Evolutionary conservation across 2,113 vertebrate species (phyloP), one percentile per base, ranked within the genome.

Genomic region (Fulmarus glacialis): DNA sequence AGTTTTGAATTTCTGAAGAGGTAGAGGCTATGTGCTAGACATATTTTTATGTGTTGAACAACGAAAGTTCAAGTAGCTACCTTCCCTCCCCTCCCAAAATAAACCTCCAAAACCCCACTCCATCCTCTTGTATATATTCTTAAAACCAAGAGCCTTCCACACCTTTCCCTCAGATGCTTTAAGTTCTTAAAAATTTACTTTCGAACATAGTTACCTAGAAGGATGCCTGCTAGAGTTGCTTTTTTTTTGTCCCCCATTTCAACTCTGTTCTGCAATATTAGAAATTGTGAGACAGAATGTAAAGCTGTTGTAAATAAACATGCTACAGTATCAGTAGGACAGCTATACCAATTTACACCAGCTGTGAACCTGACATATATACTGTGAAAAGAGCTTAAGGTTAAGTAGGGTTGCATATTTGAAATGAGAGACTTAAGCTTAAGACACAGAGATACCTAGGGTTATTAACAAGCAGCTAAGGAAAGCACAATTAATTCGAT

Each of bases 1-100:
- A 98, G 95, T 97, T 97, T 96, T 94, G 97, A 96, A 98, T 98
- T 97, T 98, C 96, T 97, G 96, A 97, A 98, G 97, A 98, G 95
- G 91, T 92, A 89, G 87, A 87, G 81, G 82, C 92, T 94, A 48
- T 95, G 94, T 90, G 83, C 97, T 97, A 97, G 97, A 98, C 97
- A 97, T 93, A 96, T 96, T 98, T 98, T 97, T 91, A 73, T 90
- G 92, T 87, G 91, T 85, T 90, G 93, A 97, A 93, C 60, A 96
- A 73, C 4, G 12, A 50, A 88, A 97, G 95, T 97, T 98, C 86
- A 98, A 98, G 95, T 90, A 95, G 70, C 40, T 82, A 6, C 64
- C 45, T 73, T 62, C 5, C 63, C 58, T 94, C 47, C 48, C 24
- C 42, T n/a, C 34, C 10, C 30, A 53, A 77, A 86, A 60, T 9